Base-by-base conservation (phyloP, 2,888 invertebrate species). In the Meloe dianella region DNA sequence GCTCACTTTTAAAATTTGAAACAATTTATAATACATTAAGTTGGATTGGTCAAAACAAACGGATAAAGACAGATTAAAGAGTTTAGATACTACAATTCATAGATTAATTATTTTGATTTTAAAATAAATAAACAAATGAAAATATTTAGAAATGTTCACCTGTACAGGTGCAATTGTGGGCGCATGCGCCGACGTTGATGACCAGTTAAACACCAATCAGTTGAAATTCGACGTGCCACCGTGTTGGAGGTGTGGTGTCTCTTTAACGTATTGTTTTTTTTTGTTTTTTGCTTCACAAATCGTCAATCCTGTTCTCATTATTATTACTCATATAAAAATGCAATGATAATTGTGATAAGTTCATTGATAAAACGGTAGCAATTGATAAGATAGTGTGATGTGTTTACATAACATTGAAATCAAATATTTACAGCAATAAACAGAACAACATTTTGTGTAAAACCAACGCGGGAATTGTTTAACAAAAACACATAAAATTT, bases 381-480 rank as follows among this genome's bases (percentile, higher is more conserved):
- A 57, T 30, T 35, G 67, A 67, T 67, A 58, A 67, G 67, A 67
- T 67, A 67, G 2, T 63, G 61, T 68, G 60, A 65, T 63, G 62
- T 62, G 68, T 68, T 57, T 60, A 29, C 14, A 27, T 24, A 62
- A 57, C 51, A 24, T 22, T 51, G 22, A 51, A n/a, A 24, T 22
- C 24, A 51, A 20, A 59, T 56, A 54, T 41, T 32, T 41, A 59
- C 22, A 12, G 54, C 61, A 54, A 60, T 68, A 65, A 65, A 68
- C 57, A 68, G 6, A 20, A 47, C 1, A 58, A n/a, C 47, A 35
- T 57, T 20, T 51, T 64, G 61, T 56, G 62, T 64, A 61, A 65
- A 61, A 47, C 38, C 58, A 59, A 68, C 68, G 68, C 68, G 68
- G 65, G 68, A 68, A 65, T 68, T 65, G 68, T 60, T 64, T 64